Conservation (phyloP, 2,113 vertebrate genomes). For the Puffinus mauretanicus region DNA sequence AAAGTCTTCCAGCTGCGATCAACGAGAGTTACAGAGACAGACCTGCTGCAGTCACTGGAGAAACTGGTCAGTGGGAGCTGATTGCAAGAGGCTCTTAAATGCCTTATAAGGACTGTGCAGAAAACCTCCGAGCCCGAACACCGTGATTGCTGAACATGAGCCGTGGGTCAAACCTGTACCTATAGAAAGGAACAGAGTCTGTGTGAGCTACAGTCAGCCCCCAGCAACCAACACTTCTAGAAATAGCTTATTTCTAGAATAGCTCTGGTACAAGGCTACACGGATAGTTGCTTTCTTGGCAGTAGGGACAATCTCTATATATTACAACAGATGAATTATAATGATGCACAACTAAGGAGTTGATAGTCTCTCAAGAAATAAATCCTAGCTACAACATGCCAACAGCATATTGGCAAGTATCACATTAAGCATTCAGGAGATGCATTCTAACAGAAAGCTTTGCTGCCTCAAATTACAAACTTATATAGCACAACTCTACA, state of each 20-base stretch:
- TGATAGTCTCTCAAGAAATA: background rate
- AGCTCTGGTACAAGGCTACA: background rate
- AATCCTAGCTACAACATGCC: background rate
- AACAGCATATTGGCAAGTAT: background rate
- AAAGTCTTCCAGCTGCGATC: slow-evolving; percentile 56
- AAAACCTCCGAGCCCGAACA: slow-evolving; percentile 67
- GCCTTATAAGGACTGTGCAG: slow-evolving; percentile 56
- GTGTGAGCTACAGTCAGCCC: background rate
- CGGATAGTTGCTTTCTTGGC: background rate
- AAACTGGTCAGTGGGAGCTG: slow-evolving; percentile 30
- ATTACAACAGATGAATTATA: background rate
- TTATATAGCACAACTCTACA: fast-evolving
- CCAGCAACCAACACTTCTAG: background rate
- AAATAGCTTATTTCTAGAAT: background rate
- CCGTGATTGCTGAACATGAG: slow-evolving; percentile 76
- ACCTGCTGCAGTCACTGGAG: slow-evolving; percentile 65
- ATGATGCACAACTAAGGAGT: fast-evolving
- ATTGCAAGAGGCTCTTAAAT: background rate
- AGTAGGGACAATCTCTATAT: background rate
- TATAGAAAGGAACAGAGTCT: background rate
- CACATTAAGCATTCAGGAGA: background rate
- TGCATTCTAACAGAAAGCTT: background rate
- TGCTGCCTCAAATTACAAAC: background rate
- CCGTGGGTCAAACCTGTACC: slow-evolving; percentile 79
- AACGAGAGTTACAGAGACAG: slow-evolving; percentile 33